Evolutionary conservation across 2,113 vertebrate species (phyloP), one percentile per base, ranked within the genome.

Genomic region (Neotoma lepida): DNA sequence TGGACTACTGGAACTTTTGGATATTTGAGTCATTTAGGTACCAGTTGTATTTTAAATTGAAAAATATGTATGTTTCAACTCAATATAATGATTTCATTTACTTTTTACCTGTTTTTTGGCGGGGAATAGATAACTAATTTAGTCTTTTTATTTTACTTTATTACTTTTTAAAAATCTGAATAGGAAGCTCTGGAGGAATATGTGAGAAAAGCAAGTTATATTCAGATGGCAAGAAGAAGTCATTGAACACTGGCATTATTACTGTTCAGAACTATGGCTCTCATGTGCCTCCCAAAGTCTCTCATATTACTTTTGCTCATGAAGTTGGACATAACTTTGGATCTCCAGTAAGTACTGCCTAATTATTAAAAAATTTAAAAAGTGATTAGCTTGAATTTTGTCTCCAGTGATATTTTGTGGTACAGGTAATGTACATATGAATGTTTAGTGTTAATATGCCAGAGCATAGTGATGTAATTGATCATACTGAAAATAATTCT

Each of bases 281-380:
- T 94, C 99, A 99, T 12, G 99, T 99, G 9, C 99, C 99, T 68
- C 99, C 99, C 68, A 99, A 99, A 95, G 99, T 99, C 86, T 99
- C 99, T 93, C 99, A 99, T 96, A 99, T 99, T 93, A 99, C 99
- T 92, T 99, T 99, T 95, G 99, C 99, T 94, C 99, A 99, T 95
- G 99, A 99, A 97, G 99, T 99, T 80, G 99, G 99, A 77, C 99
- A 99, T 98, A 99, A 99, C 98, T 99, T 99, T 97, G 99, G 99
- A 88, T 99, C 99, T 49, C 99, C 99, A 96, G 99, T 99, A 98
- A 99, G 99, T 99, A 96, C 95, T 88, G 4, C 64, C 35, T 92
- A 85, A 71, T 90, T 86, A 54, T 39, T 54, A 86, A 12, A 12
- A 58, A 44, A 66, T 76, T 86, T 22, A 39, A 86, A 64, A 96